Base-by-base conservation (phyloP, 2,888 invertebrate genomes). In the Andricus curvator region DNA sequence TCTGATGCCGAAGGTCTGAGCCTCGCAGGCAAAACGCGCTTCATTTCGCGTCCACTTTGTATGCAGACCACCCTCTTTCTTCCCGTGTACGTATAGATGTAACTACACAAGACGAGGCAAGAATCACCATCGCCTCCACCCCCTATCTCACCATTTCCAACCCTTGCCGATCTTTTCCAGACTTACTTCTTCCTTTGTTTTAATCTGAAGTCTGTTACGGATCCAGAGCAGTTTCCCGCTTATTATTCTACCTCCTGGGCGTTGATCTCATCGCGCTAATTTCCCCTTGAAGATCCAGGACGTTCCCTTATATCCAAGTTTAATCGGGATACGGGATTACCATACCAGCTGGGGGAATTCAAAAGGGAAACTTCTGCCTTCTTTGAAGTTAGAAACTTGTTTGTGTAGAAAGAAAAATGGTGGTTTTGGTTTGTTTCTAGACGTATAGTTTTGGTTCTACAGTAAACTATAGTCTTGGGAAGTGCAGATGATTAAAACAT, bases 41-140 rank as follows among this genome's bases (percentile, higher is more conserved):
- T 91, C 90, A 90, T 91, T 92, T 92, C 87, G 87, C 87, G 88
- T 90, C 90, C 90, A 91, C 91, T 92, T 91, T 92, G 91, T 92
- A 91, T 92, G 91, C 92, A 91, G 88, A 88, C 89, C 85, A 84
- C 84, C 89, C 85, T 87, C 85, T 84, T 85, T 85, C 74, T 85
- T 85, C 78, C 64, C 68, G 65, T 78, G 74, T 80, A 80, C 80
- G 68, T 74, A 64, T 79, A 64, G 22, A 77, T 29, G 41, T 78
- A 78, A 82, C 79, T 84, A 81, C 79, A 80, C 78, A 81, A 79
- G 79, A 68, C 80, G 80, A 74, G 60, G 77, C 60, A 56, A 78
- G 67, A 67, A 74, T 74, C 74, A 74, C 78, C 64, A 44, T 62
- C 64, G 9, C 33, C 33, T 37, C 65, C 62, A 44, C 68, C 77